Evolutionary conservation across 2,797 vertebrate genomes (phyloP), one percentile per base, ranked within the genome.

Genomic region (Sebastes cheni): DNA sequence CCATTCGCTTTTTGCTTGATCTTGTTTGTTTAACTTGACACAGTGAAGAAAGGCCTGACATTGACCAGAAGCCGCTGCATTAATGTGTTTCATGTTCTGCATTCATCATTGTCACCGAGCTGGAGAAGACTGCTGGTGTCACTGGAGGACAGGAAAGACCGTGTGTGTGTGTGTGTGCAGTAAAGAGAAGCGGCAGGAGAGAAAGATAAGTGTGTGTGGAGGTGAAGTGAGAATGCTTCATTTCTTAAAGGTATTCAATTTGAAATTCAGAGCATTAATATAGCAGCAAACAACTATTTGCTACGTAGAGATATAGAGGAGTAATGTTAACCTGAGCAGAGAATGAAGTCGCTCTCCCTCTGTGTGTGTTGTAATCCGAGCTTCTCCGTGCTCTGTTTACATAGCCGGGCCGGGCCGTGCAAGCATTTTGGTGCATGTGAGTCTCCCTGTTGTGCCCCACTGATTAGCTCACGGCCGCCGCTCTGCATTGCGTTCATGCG

Each of bases 1-100:
- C 96, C 96, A 97, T 97, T 95, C 96, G 91, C 96, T 96, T 92
- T 81, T 96, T 93, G 96, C 95, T 97, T 97, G 95, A 97, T 98
- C 97, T 97, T 99, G 97, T 99, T 99, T 99, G 98, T 99, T 98
- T 97, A 98, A 97, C 96, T 98, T 98, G 98, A 99, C 98, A 98
- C 96, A 92, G 96, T 96, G 97, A 97, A 97, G 97, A 99, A 99
- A 99, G 96, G 96, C 95, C 96, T 97, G 97, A 97, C 98, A 98
- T 94, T 97, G 97, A 98, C 96, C 97, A 97, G 97, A 97, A 97
- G 97, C 96, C 92, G 95, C 94, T 95, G 97, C 97, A 97, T 98
- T 98, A 98, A 99, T 98, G 98, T 96, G 96, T 96, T 97, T 97
- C 97, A 97, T 98, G 97, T 97, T 97, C 95, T 90, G 96, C 97